A percentile compares a stretch with the other conserved stretches of the same genome.
phyloP scores from a whole-genome alignment of 2,113 vertebrate genomes.

The Ptilonorhynchus violaceus region DNA sequence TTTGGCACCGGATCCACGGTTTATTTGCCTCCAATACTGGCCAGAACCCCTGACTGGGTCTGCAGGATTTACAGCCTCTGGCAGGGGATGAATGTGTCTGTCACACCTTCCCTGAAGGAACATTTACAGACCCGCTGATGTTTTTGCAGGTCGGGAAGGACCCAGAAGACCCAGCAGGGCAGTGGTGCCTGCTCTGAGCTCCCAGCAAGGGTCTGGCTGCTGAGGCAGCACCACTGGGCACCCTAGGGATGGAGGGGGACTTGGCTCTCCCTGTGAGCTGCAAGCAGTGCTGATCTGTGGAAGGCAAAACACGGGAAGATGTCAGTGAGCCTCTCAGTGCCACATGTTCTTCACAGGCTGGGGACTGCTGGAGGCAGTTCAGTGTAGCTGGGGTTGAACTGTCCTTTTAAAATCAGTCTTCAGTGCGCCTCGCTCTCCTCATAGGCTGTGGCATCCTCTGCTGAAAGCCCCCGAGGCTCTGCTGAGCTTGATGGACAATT shows the following conservation, averaged over 20 bases:
- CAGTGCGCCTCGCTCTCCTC: not conserved
- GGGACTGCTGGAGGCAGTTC: not conserved
- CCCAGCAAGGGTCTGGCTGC: not conserved
- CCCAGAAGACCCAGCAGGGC: not conserved
- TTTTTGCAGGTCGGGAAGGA: not conserved
- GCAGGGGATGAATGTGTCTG: not conserved
- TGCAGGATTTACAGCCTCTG: not conserved
- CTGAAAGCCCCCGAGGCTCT: conserved; percentile 50
- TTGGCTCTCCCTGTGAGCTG: rapidly evolving
- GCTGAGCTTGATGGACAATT: conserved; percentile 63
- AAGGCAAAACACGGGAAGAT: not conserved
- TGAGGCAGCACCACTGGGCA: not conserved
- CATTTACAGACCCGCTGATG: not conserved
- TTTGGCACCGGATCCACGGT: not conserved
- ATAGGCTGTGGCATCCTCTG: conserved; percentile 37
- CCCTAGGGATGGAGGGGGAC: rapidly evolving
- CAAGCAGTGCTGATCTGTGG: not conserved
- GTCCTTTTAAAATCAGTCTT: conserved; percentile 34
- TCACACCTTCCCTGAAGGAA: not conserved
- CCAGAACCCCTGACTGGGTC: not conserved
- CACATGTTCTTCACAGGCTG: conserved; percentile 22
- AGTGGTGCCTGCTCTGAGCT: not conserved
- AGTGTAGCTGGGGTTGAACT: not conserved
- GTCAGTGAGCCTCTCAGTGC: not conserved
- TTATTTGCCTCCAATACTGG: not conserved